These are phyloP conservation scores for Theonella swinhoei DNA, from an alignment of 37 sponge, comb jelly and placozoan species.

Conservation along the genomic window DNA sequence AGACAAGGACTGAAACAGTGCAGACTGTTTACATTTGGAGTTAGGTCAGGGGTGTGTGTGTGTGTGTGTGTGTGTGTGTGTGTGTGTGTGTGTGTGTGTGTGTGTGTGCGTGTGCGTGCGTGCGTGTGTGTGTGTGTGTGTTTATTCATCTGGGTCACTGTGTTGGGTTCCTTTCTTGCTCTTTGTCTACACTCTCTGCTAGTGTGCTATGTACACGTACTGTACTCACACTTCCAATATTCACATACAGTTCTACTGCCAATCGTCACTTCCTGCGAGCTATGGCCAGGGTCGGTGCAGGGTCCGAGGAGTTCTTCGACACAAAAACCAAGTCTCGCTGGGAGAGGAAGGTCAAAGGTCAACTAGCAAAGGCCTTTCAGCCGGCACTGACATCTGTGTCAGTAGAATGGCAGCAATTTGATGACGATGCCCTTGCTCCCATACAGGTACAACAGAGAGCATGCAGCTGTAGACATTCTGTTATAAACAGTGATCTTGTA, in stretches of 20 bases:
- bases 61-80: too few species aligned
- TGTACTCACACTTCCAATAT: too few species aligned
- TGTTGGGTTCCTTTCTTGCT: too few species aligned
- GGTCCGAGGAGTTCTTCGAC: conserved; percentile 85
- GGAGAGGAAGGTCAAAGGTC: conserved; percentile 83
- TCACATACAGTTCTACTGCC: conserved; percentile 78
- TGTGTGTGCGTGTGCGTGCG: neutral
- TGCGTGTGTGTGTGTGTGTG: too few species aligned
- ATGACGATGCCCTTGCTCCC: conserved; percentile 64
- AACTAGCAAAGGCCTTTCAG: conserved; percentile 88
- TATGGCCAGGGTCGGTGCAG: conserved; percentile 90
- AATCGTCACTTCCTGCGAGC: conserved; percentile 88
- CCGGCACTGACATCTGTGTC: conserved; percentile 85
- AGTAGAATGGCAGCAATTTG: conserved; percentile 93
- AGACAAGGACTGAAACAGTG: conserved; percentile 31
- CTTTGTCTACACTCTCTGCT: too few species aligned
- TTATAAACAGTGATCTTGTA: neutral
- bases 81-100: neutral
- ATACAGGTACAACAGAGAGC: conserved; percentile 50
- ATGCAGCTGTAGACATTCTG: neutral
- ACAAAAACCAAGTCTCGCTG: conserved; percentile 89
- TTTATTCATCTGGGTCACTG: too few species aligned
- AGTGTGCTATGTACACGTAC: too few species aligned
- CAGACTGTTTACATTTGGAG: conserved; percentile 82
- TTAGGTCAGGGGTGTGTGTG: too few species aligned